Evolutionary conservation across 2,113 vertebrate genomes (phyloP).

Genomic region (Gallinago media): DNA sequence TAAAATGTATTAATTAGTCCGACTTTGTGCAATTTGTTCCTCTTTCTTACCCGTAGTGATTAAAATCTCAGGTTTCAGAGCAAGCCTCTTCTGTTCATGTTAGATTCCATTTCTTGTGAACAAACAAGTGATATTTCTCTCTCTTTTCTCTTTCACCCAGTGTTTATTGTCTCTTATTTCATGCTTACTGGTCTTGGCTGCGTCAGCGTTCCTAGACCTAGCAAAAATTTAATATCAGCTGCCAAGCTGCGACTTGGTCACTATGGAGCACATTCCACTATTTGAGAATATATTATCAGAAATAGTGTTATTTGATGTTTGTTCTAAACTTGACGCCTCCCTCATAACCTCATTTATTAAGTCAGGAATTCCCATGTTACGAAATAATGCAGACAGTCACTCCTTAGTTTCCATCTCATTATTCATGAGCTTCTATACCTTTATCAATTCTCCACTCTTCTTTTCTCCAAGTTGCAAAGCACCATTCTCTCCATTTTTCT

Average conservation of each 20-base stretch:
- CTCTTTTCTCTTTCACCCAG: not conserved
- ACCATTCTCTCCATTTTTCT: not conserved
- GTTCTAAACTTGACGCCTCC: not conserved
- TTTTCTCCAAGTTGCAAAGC: not conserved
- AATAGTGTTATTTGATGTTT: not conserved
- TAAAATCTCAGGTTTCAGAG: not conserved
- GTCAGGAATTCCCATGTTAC: not conserved
- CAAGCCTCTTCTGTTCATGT: not conserved
- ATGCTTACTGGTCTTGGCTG: not conserved
- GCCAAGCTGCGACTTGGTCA: not conserved
- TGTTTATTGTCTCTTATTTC: not conserved
- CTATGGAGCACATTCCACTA: not conserved
- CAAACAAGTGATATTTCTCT: not conserved
- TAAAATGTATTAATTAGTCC: not conserved
- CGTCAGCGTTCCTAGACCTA: not conserved
- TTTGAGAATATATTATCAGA: not conserved
- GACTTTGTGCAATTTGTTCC: not conserved
- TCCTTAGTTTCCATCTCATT: not conserved
- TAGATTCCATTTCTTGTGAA: not conserved
- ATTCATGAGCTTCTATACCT: not conserved
- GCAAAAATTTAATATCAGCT: not conserved
- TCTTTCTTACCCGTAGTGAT: not conserved
- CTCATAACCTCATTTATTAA: not conserved
- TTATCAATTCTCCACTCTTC: not conserved
- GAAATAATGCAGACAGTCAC: not conserved